These are phyloP conservation scores for Muntiacus reevesi DNA, from an alignment of 2,113 vertebrate species.

Conservation along the genomic window DNA sequence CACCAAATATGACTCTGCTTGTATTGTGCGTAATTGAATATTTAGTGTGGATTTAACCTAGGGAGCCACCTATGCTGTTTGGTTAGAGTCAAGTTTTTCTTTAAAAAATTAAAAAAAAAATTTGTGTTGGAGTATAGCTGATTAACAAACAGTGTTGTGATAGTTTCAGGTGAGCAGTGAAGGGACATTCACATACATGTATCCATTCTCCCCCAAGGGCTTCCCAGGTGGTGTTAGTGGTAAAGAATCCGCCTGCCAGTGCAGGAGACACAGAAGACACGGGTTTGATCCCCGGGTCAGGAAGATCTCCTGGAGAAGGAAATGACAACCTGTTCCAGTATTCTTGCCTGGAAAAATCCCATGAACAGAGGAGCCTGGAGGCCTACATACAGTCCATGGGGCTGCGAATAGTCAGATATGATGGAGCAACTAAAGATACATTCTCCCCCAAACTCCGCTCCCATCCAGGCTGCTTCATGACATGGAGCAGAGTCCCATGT, in stretches of 20 bases:
- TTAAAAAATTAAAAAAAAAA: not conserved
- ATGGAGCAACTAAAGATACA: not conserved
- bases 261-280: not conserved
- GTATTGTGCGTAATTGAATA: slow-evolving; percentile 50
- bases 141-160: not conserved
- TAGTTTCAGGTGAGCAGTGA: not conserved
- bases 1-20: slow-evolving; percentile 33
- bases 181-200: not conserved
- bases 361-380: not conserved
- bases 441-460: not conserved
- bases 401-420: not conserved
- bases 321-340: not conserved
- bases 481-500: not conserved
- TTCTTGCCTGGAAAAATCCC: not conserved
- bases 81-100: slow-evolving; percentile 29
- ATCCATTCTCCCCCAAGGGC: not conserved
- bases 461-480: not conserved
- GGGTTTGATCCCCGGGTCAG: not conserved
- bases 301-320: not conserved
- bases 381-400: not conserved
- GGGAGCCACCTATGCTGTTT: not conserved
- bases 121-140: not conserved
- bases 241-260: not conserved
- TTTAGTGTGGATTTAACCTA: slow-evolving; percentile 55
- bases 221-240: not conserved